Conservation (phyloP, 2,113 vertebrate species). For the Parotia lawesii region DNA sequence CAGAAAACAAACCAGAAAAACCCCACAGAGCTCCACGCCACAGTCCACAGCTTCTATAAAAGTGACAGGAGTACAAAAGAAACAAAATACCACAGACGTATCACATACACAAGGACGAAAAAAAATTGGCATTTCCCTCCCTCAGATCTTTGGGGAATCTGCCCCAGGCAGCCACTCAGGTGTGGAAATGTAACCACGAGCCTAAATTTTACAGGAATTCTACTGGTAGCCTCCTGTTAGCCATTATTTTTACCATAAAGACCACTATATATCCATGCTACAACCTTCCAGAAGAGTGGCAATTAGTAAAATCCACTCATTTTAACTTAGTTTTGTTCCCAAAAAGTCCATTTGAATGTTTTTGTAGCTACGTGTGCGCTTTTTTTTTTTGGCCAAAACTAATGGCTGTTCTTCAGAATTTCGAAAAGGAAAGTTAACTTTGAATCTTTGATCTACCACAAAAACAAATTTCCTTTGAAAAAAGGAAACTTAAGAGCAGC, state of each 20-base stretch:
- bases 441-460: background rate
- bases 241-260: background rate
- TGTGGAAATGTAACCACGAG: background rate
- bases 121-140: background rate
- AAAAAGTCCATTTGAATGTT: background rate
- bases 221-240: background rate
- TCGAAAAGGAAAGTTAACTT: background rate
- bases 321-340: background rate
- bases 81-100: background rate
- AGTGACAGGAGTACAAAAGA: background rate
- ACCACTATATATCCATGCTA: background rate
- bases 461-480: background rate
- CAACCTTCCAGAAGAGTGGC: background rate
- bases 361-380: background rate
- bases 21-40: background rate
- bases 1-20: background rate
- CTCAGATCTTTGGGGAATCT: background rate
- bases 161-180: background rate
- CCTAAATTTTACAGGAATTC: background rate
- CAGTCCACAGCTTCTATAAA: background rate
- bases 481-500: background rate
- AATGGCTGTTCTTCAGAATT: background rate
- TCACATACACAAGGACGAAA: background rate
- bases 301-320: background rate
- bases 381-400: background rate